A percentile compares a stretch with the other conserved stretches of the same genome.
Evolutionary conservation across 1,140 invertebrate genomes (phyloP).

Genomic region (Samia ricini): DNA sequence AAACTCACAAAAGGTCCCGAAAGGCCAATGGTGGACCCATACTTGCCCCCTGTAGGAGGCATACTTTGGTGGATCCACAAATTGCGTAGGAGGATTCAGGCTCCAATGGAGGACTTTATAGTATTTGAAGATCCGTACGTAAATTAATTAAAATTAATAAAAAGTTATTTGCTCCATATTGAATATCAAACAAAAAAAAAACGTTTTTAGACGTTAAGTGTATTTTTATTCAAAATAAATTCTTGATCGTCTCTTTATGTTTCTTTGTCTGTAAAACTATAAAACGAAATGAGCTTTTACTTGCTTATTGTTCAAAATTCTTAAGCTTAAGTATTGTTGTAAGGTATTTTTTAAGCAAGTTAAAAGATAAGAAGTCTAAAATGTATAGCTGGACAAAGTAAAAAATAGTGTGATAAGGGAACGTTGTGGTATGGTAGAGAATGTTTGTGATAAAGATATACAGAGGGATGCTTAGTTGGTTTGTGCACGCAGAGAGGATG

Average conservation of each 20-base stretch:
- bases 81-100: slow-evolving; percentile 80
- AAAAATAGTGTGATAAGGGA: too few relatives aligned
- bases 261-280: too few relatives aligned
- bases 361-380: too few relatives aligned
- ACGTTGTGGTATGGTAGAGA: too few relatives aligned
- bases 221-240: too few relatives aligned
- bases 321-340: neutral
- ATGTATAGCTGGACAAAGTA: too few relatives aligned
- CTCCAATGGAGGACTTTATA: slow-evolving; percentile 80
- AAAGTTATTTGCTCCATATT: neutral
- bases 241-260: too few relatives aligned
- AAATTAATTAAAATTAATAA: slow-evolving; percentile 7
- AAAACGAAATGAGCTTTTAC: too few relatives aligned
- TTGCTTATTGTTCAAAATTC: neutral
- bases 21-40: slow-evolving; percentile 80
- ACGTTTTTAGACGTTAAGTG: neutral
- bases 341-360: neutral
- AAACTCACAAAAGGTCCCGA: slow-evolving; percentile 60
- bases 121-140: slow-evolving; percentile 76
- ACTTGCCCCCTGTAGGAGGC: slow-evolving; percentile 86
- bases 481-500: too few relatives aligned
- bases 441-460: too few relatives aligned
- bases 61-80: slow-evolving; percentile 85
- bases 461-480: too few relatives aligned
- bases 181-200: too few relatives aligned